phyloP scores from a whole-genome alignment of 2,888 invertebrate species.

The Margaritifera margaritifera region DNA sequence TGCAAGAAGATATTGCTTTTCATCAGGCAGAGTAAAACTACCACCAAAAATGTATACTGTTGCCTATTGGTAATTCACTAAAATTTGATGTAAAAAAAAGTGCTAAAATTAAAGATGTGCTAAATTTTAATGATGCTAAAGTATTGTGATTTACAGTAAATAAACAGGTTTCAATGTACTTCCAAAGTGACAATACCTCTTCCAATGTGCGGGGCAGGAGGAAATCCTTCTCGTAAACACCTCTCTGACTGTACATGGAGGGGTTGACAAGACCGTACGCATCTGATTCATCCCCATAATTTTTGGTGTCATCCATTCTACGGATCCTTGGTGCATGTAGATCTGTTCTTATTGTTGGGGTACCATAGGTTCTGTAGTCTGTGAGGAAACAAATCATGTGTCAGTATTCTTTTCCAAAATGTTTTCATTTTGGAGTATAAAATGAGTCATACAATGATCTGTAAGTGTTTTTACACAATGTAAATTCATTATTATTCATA shows the following conservation, averaged over 20 bases:
- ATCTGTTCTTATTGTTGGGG: conserved; percentile 70
- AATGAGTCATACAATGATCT: too few species aligned
- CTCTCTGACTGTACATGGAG: conserved; percentile 65
- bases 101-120: background rate
- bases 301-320: conserved; percentile 64
- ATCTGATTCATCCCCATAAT: conserved; percentile 71
- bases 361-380: conserved; percentile 70
- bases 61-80: too few species aligned
- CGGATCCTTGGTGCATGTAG: conserved; percentile 65
- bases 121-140: background rate
- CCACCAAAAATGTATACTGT: too few species aligned
- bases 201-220: conserved; percentile 63
- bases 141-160: background rate
- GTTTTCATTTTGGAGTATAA: too few species aligned
- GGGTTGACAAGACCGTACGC: conserved; percentile 68
- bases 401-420: background rate
- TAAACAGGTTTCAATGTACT: background rate
- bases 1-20: too few species aligned
- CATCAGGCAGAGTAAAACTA: too few species aligned
- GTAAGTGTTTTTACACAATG: too few species aligned
- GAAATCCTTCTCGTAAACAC: conserved; percentile 69
- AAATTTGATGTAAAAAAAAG: background rate
- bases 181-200: conserved; percentile 52
- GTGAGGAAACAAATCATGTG: conserved; percentile 4
- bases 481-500: too few species aligned